Evolutionary conservation across 2,888 invertebrate genomes (phyloP).

Genomic region (Elmis aenea): DNA sequence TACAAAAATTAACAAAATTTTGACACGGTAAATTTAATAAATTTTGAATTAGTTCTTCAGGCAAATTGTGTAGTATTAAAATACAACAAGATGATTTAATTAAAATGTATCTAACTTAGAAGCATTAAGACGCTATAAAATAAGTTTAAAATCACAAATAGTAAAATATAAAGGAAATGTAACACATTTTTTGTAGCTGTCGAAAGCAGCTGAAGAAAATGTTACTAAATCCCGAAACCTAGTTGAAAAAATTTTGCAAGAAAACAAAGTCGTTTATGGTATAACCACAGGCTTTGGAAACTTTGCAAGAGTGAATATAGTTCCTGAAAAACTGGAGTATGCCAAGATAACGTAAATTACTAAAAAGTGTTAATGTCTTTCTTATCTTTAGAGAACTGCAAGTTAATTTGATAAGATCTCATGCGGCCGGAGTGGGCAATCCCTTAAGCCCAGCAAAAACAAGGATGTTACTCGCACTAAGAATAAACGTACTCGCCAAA

Average conservation of each 20-base stretch:
- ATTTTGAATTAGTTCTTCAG: too few species aligned
- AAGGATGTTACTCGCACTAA: slow-evolving; percentile 57
- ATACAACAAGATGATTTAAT: too few species aligned
- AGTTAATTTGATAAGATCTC: slow-evolving; percentile 60
- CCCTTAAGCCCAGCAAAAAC: slow-evolving; percentile 56
- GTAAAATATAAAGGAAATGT: slow-evolving; percentile 4
- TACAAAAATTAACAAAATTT: too few species aligned
- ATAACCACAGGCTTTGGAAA: slow-evolving; percentile 66
- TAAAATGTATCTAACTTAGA: too few species aligned
- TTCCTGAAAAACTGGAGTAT: slow-evolving; percentile 54
- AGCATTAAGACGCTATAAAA: slow-evolving; percentile 50
- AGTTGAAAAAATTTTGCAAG: slow-evolving; percentile 54
- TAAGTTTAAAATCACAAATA: slow-evolving; percentile 44
- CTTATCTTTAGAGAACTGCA: slow-evolving; percentile 60
- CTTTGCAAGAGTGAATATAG: slow-evolving; percentile 55
- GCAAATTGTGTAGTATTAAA: too few species aligned
- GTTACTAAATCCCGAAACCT: slow-evolving; percentile 51
- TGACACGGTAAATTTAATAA: too few species aligned
- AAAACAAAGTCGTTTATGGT: slow-evolving; percentile 48
- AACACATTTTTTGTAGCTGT: slow-evolving; percentile 41
- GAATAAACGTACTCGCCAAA: slow-evolving; percentile 64
- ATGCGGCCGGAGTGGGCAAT: slow-evolving; percentile 60
- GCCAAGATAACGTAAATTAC: too few species aligned
- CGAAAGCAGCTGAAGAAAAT: slow-evolving; percentile 50
- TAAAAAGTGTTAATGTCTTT: too few species aligned